Base-by-base conservation (phyloP, 2,888 invertebrate genomes). In the Drosophila melanocephala region DNA sequence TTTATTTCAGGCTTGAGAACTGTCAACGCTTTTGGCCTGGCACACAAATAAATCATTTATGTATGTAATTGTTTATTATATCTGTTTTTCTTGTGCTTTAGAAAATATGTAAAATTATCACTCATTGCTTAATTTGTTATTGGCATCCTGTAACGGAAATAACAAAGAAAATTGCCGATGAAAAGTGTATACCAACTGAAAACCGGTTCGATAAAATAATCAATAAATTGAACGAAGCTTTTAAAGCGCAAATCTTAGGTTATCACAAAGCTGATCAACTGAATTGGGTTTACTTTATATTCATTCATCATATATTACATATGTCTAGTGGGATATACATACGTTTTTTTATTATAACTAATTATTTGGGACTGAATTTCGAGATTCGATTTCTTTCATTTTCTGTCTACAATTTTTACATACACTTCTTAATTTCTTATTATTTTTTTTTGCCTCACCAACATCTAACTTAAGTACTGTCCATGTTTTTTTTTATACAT, bases 1-100 rank as follows among this genome's bases (percentile, higher is more conserved):
- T 95, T 96, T 96, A 96, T 96, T 96, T 95, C 95, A 95, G 95
- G 94, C 94, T 95, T 96, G 96, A 96, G 95, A 96, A 95, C 95
- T 94, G 94, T 94, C 94, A 94, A 93, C 94, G 75, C 83, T 87
- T 87, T 92, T 89, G 87, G 83, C 88, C 81, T 66, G 85, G 74
- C 74, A 72, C 80, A 77, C 79, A 84, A 85, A 75, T 70, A 76
- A 33, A 16, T 57, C 0, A 5, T n/a, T 35, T 42, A n/a, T 53
- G 53, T 22, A 16, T 50, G 3, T 59, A 51, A 58, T 22, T 37
- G 52, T 10, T 56, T 62, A 30, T 56, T 5, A 44, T 60, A 42
- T 68, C 57, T 59, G 37, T 51, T 53, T 65, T 47, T 16, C 16
- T 26, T 42, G 58, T 44, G 32, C 22, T 55, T 77, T 60, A 37